Evolutionary conservation across 1,140 invertebrate genomes (phyloP), one percentile per base, ranked within the genome.

Genomic region (Penaeus japonicus): DNA sequence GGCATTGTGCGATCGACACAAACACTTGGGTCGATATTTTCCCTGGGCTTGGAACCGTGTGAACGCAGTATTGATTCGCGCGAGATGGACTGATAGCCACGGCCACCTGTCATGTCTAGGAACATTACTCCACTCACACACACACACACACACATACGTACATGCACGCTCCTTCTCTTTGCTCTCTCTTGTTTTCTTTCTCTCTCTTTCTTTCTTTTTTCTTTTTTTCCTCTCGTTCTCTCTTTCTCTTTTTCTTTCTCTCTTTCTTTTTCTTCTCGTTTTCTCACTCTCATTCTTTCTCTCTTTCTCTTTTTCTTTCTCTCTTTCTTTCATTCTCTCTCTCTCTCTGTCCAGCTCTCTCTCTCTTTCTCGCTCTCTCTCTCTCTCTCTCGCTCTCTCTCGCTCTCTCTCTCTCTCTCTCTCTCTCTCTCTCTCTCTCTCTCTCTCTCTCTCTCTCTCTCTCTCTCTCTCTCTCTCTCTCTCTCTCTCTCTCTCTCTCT

Each of bases 181-280:
- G 47, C 15, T 47, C 15, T 47, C 0, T 47, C 15, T 47, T 47
- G 47, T 47, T 47, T 47, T 7, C 15, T 10, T 88, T 82, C 77
- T 80, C 89, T 83, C 35, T 39, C 24, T 30, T 32, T 84, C 39
- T 47, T 59, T 53, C 10, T 57, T 35, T 20, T 59, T 75, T 89
- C 81, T 88, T 54, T 35, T 59, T 82, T 77, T 59, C 39, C 39
- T 83, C 79, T 77, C 53, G 3, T 30, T 90, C 73, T 85, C 81
- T 89, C 62, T 89, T 78, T 81, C 78, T 80, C 53, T 85, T 77
- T 89, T 62, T 87, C 85, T 81, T 35, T 80, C 75, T 87, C 84
- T 80, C 54, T 82, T 2, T 30, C 5, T 39, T 17, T 79, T 12
- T 47, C 32, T 47, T 1, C 18, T 17, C 18, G 18, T 22, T 24